These are phyloP conservation scores for Erethizon dorsatum DNA, from an alignment of 2,797 vertebrate genomes.

Conservation along the genomic window DNA sequence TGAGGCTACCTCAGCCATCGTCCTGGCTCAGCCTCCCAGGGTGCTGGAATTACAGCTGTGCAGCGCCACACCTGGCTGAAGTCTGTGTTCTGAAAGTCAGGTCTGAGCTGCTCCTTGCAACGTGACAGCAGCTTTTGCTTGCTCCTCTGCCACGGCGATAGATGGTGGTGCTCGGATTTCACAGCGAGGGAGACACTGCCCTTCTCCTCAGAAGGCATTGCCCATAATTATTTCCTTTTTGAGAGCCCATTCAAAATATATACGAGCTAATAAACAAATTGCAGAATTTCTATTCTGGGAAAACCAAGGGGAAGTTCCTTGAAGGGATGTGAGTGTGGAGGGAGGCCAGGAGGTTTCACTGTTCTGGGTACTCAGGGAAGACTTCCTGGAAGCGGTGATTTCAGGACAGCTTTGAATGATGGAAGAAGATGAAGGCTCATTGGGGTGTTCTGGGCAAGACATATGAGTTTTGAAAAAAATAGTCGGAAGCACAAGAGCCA, in stretches of 20 bases:
- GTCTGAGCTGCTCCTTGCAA: background rate
- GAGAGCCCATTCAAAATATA: slow-evolving; percentile 26
- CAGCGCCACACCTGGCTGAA: background rate
- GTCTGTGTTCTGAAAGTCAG: background rate
- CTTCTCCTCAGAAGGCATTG: slow-evolving; percentile 42
- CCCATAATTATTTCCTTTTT: background rate
- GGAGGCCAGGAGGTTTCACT: slow-evolving; percentile 28
- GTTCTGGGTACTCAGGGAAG: slow-evolving; percentile 34
- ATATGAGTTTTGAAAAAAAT: background rate
- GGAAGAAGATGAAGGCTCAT: background rate
- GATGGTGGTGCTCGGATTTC: background rate
- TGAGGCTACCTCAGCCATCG: background rate
- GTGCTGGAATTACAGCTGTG: background rate
- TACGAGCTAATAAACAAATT: background rate
- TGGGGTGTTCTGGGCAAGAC: slow-evolving; percentile 27
- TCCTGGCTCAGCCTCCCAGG: background rate
- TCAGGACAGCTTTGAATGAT: slow-evolving; percentile 43
- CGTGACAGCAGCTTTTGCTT: background rate
- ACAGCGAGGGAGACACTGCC: background rate
- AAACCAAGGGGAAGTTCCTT: slow-evolving; percentile 65
- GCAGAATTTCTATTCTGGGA: slow-evolving; percentile 53
- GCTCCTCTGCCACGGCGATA: background rate
- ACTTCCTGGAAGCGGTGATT: slow-evolving; percentile 64
- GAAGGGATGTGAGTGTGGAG: background rate
- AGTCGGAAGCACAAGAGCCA: background rate